Evolutionary conservation across 2,113 vertebrate species (phyloP).

Genomic region (Spermophilus dauricus): DNA sequence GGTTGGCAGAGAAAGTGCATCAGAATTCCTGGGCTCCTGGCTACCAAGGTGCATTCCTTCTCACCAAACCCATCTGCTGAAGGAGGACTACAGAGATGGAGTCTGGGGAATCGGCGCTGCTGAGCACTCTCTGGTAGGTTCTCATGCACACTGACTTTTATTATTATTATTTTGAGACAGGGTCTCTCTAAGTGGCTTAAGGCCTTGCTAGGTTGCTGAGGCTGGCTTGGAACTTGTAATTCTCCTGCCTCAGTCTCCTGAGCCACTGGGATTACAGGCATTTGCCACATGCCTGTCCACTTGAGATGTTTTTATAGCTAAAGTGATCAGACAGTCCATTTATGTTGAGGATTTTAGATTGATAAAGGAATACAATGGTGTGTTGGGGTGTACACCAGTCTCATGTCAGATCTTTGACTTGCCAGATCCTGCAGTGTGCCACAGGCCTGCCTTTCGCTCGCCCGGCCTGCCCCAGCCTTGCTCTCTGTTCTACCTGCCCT

Average conservation of each 20-base stretch:
- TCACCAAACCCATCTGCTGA: neutral
- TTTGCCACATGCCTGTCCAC: no score
- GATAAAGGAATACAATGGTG: neutral
- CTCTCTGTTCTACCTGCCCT: neutral
- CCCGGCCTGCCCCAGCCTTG: neutral
- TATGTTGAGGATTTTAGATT: neutral
- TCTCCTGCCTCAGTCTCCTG: no score
- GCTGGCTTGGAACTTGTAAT: no score
- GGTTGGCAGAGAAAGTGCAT: neutral
- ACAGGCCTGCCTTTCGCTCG: neutral
- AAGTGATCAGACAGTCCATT: neutral
- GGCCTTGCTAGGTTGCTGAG: no score
- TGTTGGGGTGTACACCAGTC: neutral
- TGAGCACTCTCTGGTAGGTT: neutral
- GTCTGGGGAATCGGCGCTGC: neutral
- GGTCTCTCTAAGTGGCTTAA: no score
- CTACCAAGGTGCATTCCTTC: neutral
- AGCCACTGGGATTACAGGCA: no score
- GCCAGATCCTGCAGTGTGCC: neutral
- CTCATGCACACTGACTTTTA: neutral
- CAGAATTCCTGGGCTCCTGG: neutral
- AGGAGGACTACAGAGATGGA: neutral
- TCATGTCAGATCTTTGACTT: neutral
- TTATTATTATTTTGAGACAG: no score
- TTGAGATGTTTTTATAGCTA: slow-evolving; percentile 27